Base-by-base conservation (phyloP, 2,113 vertebrate species). In the Emydura subglobosa region DNA sequence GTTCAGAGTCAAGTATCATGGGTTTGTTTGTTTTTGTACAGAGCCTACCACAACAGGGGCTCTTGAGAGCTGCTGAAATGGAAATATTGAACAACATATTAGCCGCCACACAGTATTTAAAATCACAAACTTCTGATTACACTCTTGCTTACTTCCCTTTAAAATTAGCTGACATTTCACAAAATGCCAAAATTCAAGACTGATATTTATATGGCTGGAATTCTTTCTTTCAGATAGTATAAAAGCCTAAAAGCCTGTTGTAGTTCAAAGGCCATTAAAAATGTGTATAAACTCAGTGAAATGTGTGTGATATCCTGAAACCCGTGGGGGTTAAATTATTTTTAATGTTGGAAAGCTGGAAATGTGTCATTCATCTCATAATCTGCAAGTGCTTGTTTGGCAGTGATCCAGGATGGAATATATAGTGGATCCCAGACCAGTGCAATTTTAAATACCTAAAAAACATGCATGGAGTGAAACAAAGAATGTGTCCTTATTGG, bases 101-200 rank as follows among this genome's bases (percentile, higher is more conserved):
- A 82, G 44, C 44, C 51, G 11, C 27, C 34, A 80, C 2, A 2
- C 74, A 3, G 0, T 8, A 21, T 34, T 76, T 89, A 55, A 80
- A 82, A 49, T 54, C 10, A 2, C 89, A 94, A 79, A 5, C 57
- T 44, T 76, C 16, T 80, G 47, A 79, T 68, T 92, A 89, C 1
- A 68, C 78, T 6, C 44, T 80, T 10, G 2, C 4, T 87, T 90
- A 79, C 51, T 86, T 86, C 44, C 84, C 7, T 10, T 88, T 12
- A 17, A 89, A 92, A 7, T 2, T 50, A 47, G 17, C 42, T 57
- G 57, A 81, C 21, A 88, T 39, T 74, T 74, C 68, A 74, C n/a
- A 90, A 96, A 94, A 90, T 7, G 25, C 5, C 72, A 88, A 96
- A 94, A 88, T 5, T 27, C 5, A 83, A 76, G 72, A 44, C 39